Conservation (phyloP, 2,797 vertebrate species). For the Denticeps clupeoides region DNA sequence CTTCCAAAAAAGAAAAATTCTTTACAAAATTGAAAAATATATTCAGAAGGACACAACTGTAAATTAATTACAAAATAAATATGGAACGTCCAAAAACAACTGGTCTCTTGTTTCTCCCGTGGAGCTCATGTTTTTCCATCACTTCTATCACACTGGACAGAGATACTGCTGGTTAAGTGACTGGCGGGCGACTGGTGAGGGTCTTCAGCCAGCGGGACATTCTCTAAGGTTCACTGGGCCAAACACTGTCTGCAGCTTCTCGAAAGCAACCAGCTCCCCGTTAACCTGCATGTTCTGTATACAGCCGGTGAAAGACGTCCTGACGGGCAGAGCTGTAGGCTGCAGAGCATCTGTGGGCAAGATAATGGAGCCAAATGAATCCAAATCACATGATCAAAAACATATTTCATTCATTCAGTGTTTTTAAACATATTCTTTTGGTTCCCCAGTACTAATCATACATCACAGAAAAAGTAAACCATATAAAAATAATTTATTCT, state of each 20-base stretch:
- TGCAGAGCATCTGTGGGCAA: conserved; percentile 47
- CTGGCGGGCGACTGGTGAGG: neutral
- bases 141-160: neutral
- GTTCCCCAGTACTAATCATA: too few species aligned
- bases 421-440: neutral
- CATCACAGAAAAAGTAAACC: too few species aligned
- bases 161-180: neutral
- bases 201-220: conserved; percentile 63
- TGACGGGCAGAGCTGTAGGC: conserved; percentile 48
- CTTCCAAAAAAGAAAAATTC: conserved; percentile 17
- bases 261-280: conserved; percentile 48
- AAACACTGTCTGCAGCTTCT: conserved; percentile 55
- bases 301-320: conserved; percentile 71
- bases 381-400: neutral
- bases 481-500: too few species aligned
- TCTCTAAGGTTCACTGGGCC: conserved; percentile 73
- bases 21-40: conserved; percentile 19
- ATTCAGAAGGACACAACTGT: conserved; percentile 23
- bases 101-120: neutral
- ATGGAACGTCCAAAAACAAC: conserved; percentile 33
- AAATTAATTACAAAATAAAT: conserved; percentile 53
- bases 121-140: neutral
- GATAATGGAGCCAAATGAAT: conserved; percentile 14
- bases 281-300: conserved; percentile 72
- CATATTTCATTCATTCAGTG: neutral